phyloP scores from a whole-genome alignment of 2,797 vertebrate species.

The Percopsis omiscomaycus region DNA sequence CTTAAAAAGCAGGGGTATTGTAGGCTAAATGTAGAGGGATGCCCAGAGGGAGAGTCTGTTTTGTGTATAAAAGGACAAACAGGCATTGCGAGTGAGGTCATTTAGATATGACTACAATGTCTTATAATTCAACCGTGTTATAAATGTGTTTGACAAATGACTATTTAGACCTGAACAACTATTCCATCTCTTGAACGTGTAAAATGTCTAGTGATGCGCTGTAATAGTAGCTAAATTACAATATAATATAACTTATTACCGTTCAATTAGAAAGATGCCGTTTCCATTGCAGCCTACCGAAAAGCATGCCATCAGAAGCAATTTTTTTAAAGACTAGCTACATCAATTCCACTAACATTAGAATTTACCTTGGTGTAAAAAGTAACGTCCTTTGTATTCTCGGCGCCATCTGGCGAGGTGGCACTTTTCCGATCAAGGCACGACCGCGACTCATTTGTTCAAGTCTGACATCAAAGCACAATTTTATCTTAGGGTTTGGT shows the following conservation, averaged over 20 bases:
- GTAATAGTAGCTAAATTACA: too few relatives aligned
- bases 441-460: conserved; percentile 63
- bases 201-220: too few relatives aligned
- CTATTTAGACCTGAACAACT: too few relatives aligned
- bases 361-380: conserved; percentile 61
- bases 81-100: not conserved
- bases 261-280: too few relatives aligned
- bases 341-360: not conserved
- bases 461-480: not conserved
- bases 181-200: too few relatives aligned
- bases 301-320: too few relatives aligned
- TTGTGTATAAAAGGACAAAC: conserved; percentile 17
- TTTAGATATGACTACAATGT: too few relatives aligned
- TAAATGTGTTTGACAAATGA: too few relatives aligned
- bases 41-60: conserved; percentile 7
- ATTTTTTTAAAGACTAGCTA: too few relatives aligned
- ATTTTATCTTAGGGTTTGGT: not conserved
- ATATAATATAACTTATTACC: too few relatives aligned
- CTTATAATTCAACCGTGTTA: too few relatives aligned
- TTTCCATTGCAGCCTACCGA: too few relatives aligned
- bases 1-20: not conserved
- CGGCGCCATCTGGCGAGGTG: conserved; percentile 49
- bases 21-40: conserved; percentile 1
- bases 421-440: conserved; percentile 59
- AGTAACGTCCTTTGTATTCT: conserved; percentile 46